phyloP scores from a whole-genome alignment of 2,113 vertebrate genomes.

The Dryoscopus gambensis region DNA sequence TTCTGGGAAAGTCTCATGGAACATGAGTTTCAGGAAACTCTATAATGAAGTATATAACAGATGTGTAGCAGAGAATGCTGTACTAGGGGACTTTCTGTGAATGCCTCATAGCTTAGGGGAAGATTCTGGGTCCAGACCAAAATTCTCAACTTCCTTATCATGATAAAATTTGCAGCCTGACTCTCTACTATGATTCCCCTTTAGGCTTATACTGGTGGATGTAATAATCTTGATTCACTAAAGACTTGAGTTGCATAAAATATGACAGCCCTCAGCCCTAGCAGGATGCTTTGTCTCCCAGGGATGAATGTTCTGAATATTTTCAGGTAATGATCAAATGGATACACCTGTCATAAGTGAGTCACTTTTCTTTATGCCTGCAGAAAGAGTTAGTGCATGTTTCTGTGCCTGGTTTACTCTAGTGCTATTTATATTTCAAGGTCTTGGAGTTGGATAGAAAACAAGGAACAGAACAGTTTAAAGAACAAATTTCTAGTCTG shows the following conservation, averaged over 20 bases:
- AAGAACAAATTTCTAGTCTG: not conserved
- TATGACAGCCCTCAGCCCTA: not conserved
- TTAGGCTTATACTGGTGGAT: not conserved
- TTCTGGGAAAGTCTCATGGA: not conserved
- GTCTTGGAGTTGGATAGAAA: not conserved
- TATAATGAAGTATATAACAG: not conserved
- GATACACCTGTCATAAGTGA: not conserved
- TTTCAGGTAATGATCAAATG: constrained; percentile 16
- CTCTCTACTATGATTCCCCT: not conserved
- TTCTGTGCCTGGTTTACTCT: not conserved
- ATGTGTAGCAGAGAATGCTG: not conserved
- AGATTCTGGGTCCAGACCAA: not conserved
- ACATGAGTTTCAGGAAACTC: not conserved
- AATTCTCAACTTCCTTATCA: not conserved
- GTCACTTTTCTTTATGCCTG: not conserved
- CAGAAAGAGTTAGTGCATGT: not conserved
- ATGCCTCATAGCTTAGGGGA: not conserved
- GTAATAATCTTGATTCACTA: not conserved
- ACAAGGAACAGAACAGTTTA: not conserved
- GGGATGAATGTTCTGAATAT: not conserved
- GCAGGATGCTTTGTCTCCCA: not conserved
- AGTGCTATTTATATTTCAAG: constrained; percentile 3
- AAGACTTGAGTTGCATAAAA: constrained; percentile 1
- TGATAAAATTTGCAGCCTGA: not conserved
- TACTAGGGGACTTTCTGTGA: not conserved